These are phyloP conservation scores for Pristionchus pacificus DNA, from an alignment of 1,140 invertebrate genomes.

Conservation along the genomic window DNA sequence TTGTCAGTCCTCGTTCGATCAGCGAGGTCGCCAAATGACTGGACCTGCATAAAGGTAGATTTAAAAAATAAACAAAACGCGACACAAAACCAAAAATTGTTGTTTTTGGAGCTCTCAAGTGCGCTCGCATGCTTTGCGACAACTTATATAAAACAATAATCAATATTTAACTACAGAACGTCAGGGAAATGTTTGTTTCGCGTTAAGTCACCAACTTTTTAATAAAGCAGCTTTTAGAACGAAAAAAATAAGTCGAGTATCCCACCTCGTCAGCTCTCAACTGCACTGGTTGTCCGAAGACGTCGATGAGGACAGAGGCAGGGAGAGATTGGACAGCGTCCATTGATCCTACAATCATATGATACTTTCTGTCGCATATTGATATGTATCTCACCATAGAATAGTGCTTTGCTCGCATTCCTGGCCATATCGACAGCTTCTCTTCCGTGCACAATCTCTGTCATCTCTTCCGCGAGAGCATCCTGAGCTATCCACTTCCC, in stretches of 20 bases:
- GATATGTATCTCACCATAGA: constrained; percentile 35
- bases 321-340: constrained; percentile 32
- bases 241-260: background rate
- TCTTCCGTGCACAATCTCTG: constrained; percentile 45
- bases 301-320: constrained; percentile 16
- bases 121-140: too few relatives aligned
- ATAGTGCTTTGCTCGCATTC: constrained; percentile 45
- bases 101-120: background rate
- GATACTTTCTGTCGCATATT: background rate
- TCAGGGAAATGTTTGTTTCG: too few relatives aligned
- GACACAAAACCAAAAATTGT: too few relatives aligned
- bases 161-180: too few relatives aligned
- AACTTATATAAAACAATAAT: too few relatives aligned
- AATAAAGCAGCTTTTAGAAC: too few relatives aligned
- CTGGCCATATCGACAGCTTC: constrained; percentile 40
- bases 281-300: constrained; percentile 35
- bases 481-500: constrained; percentile 52
- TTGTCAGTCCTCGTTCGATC: constrained; percentile 34
- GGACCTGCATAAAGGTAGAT: too few relatives aligned
- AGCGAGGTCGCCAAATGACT: constrained; percentile 43
- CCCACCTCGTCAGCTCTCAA: constrained; percentile 23
- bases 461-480: constrained; percentile 48
- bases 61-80: too few relatives aligned
- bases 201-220: too few relatives aligned
- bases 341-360: constrained; percentile 22